A percentile compares a stretch with the other conserved stretches of the same genome.
These are phyloP conservation scores for Leucophora obtusa DNA, from an alignment of 2,888 invertebrate genomes.

Conservation along the genomic window DNA sequence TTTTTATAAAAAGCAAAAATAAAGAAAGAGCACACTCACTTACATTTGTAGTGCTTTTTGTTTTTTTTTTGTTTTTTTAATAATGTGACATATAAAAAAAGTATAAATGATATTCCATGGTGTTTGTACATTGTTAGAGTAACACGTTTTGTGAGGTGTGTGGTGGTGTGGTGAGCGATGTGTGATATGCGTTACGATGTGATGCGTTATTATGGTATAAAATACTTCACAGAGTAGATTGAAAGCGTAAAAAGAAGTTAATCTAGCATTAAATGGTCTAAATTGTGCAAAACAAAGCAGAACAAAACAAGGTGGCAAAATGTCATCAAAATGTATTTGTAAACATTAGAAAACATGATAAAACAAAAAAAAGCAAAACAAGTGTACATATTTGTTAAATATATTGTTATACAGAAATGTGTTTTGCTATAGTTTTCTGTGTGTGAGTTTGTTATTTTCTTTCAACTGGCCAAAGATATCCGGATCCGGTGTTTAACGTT, in stretches of 20 bases:
- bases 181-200: background rate
- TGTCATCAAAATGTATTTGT: conserved; percentile 29
- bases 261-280: conserved; percentile 74
- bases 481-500: conserved; percentile 35
- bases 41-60: background rate
- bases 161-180: background rate
- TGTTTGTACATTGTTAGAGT: background rate
- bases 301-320: conserved; percentile 38
- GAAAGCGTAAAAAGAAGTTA: conserved; percentile 60
- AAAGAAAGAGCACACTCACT: conserved; percentile 1
- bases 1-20: background rate
- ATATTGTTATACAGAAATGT: background rate
- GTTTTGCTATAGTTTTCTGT: background rate
- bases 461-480: conserved; percentile 15
- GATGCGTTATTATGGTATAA: background rate
- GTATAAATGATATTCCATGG: background rate
- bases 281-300: conserved; percentile 67
- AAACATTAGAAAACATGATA: background rate
- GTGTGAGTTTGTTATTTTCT: conserved; percentile 14
- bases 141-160: conserved; percentile 11
- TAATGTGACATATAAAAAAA: conserved; percentile 11
- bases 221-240: background rate
- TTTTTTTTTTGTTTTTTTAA: too few relatives aligned
- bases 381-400: background rate
- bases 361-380: background rate